Base-by-base conservation (phyloP, 2,888 invertebrate genomes). In the Leptopilina drosophilae region DNA sequence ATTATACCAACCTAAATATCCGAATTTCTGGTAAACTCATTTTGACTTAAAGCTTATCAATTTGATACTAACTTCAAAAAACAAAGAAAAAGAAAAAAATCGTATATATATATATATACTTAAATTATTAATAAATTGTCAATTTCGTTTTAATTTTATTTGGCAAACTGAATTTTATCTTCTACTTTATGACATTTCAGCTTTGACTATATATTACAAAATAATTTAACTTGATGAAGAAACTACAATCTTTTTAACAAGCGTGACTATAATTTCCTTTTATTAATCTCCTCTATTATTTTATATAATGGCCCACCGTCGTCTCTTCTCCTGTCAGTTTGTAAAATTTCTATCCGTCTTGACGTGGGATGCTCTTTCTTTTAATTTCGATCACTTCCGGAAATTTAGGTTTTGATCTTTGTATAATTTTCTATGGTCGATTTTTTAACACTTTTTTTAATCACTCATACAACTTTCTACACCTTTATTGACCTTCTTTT, bases 251-350 rank as follows among this genome's bases (percentile, higher is more conserved):
- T 78, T 67, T 77, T 64, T 78, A 78, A 77, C 67, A 77, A 65
- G 15, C 67, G 64, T 42, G 14, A 46, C 76, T 79, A 79, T 80
- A 82, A 82, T 82, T 80, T 79, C 62, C 77, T 77, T 77, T 12
- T 66, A 75, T 80, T 77, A 76, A 77, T 75, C 80, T 73, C 53
- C 62, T 79, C 80, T 78, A 76, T 76, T 76, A 80, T 77, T 80
- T 69, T 78, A 65, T 78, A 65, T 80, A 79, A 78, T 77, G 67
- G 67, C 64, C 77, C 77, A 82, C 77, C 78, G 78, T 76, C 77
- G 75, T 81, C 79, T 81, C 79, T 81, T 75, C 65, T 56, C 15
- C 76, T 79, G 76, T 76, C 76, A 26, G 67, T 49, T 49, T 49
- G 49, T 62, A 56, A 64, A 64, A 26, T 49, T 15, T 59, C 42